Conservation (phyloP, 1,140 invertebrate genomes). For the Temnothorax nylanderi region DNA sequence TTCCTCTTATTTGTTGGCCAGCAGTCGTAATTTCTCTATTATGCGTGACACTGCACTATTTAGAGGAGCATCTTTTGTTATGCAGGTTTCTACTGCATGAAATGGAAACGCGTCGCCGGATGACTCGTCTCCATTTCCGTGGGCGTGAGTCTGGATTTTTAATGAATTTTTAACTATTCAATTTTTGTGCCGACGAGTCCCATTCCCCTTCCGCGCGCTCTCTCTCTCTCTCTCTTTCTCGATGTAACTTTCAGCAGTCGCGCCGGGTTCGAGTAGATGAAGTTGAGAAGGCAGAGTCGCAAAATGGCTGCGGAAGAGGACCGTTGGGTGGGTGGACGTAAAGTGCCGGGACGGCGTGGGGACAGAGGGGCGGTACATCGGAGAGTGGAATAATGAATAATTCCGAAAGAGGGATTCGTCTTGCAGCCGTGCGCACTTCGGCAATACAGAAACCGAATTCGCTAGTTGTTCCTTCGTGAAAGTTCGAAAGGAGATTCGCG, state of each 20-base stretch:
- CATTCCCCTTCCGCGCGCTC: not conserved
- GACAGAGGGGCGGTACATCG: constrained; percentile 20
- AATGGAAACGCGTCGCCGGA: not conserved
- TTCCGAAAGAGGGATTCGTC: constrained; percentile 79
- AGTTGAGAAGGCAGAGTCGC: constrained; percentile 77
- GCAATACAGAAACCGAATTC: constrained; percentile 70
- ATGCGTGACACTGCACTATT: constrained; percentile 41
- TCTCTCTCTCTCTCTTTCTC: constrained; percentile 12
- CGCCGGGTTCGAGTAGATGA: constrained; percentile 57
- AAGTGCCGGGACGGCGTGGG: constrained; percentile 37
- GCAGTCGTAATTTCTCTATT: constrained; percentile 29
- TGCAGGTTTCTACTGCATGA: not conserved
- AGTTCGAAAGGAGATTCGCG: constrained; percentile 60
- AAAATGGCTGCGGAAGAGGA: constrained; percentile 67
- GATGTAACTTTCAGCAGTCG: constrained; percentile 72
- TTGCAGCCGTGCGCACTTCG: constrained; percentile 67
- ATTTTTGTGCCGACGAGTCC: constrained; percentile 62
- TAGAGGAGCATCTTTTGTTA: constrained; percentile 3
- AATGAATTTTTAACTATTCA: constrained; percentile 75
- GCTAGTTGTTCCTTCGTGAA: constrained; percentile 18
- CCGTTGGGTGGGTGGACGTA: constrained; percentile 63
- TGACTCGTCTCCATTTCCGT: constrained; percentile 13
- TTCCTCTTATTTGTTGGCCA: not conserved
- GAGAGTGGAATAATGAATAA: constrained; percentile 81
- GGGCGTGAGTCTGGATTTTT: constrained; percentile 58